Evolutionary conservation across 2,113 vertebrate genomes (phyloP), one percentile per base, ranked within the genome.

Genomic region (Thymallus thymallus): DNA sequence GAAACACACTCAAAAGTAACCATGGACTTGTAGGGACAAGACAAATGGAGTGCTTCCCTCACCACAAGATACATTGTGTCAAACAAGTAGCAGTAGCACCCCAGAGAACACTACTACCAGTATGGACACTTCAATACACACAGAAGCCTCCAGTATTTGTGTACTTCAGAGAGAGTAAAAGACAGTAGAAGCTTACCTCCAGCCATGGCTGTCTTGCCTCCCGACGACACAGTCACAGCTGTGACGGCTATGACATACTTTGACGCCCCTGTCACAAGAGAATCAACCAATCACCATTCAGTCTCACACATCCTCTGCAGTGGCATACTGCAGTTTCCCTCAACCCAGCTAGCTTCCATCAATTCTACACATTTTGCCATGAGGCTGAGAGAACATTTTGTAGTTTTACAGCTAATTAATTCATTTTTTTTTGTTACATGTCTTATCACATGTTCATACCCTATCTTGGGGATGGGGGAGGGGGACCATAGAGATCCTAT

Each of bases 171-270:
- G 48, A 51, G 13, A 51, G 48, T 51, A 18, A 51, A 60, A 60
- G 20, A 41, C n/a, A 60, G 4, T n/a, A 22, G 56, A 60, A 10
- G 56, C 56, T 46, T 68, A 93, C 92, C 92, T 83, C 89, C 92
- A 56, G 87, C 90, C 73, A 92, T 70, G 18, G 91, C 91, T 0
- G 81, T 92, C 83, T 41, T 91, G 18, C 86, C 88, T 22, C 74
- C 74, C 5, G 90, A 84, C 0, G 91, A 86, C 62, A 92, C 88
- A 0, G 79, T 91, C 68, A 90, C 91, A 0, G 91, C 72, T 0
- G 92, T 93, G 0, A 89, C 84, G 0, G 87, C 91, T 0, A 92
- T 2, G 0, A 89, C 2, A 46, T 72, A 91, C 79, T 87, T 88
- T 46, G 78, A 80, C 32, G 85, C 79, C 30, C 86, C 91, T 93